Evolutionary conservation across 1,140 invertebrate genomes (phyloP), one percentile per base, ranked within the genome.

Genomic region (Aphelenchoides besseyi): DNA sequence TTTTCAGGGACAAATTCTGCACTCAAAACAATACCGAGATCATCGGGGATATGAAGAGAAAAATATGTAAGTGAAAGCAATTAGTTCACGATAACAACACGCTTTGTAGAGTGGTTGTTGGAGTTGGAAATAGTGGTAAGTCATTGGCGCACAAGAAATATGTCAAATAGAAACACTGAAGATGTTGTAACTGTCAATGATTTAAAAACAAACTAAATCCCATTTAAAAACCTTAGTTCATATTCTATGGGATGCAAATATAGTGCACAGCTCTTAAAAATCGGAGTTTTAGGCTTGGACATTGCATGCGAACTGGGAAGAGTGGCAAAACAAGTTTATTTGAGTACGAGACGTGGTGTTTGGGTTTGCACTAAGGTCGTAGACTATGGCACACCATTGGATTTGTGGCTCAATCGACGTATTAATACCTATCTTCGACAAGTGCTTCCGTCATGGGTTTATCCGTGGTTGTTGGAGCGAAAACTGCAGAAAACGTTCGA

Each of bases 221-320:
- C n/a, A n/a, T n/a, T n/a, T n/a, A n/a, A n/a, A n/a, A n/a, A n/a
- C n/a, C n/a, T n/a, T n/a, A n/a, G n/a, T n/a, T n/a, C n/a, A n/a
- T n/a, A n/a, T n/a, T n/a, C n/a, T n/a, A n/a, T n/a, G n/a, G n/a
- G n/a, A n/a, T n/a, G n/a, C n/a, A n/a, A n/a, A n/a, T n/a, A n/a
- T n/a, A n/a, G n/a, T n/a, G n/a, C n/a, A n/a, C n/a, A n/a, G n/a
- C n/a, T n/a, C n/a, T 23, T 48, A 12, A 23, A 23, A 28, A 33
- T 59, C 5, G 2, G 5, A 23, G 5, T 29, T 33, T 8, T 33
- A 2, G 88, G 86, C 3, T 85, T 82, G 3, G 88, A 88, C 75
- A 85, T 87, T 29, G 88, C 87, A n/a, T 86, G 86, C 2, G 88
- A 88, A 69, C 63, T 88, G 2, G 85, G 84, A 61, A 79, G 82